phyloP scores from a whole-genome alignment of 2,113 vertebrate genomes.

The Boleophthalmus pectinirostris region DNA sequence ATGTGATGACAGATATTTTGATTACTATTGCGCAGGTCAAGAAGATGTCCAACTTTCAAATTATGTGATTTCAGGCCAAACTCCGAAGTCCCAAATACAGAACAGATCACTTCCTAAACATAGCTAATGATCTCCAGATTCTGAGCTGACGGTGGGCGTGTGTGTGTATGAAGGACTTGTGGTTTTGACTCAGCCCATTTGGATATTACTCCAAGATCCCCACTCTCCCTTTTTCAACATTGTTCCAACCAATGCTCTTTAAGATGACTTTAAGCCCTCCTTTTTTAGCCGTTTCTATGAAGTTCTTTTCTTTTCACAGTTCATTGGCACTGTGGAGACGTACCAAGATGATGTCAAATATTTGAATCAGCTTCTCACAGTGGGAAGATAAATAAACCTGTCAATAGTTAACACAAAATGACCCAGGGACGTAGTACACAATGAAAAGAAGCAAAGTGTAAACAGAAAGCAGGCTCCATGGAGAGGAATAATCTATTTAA shows the following conservation, averaged over 20 bases:
- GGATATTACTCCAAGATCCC: slow-evolving; percentile 38
- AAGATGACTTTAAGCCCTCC: slow-evolving; percentile 27
- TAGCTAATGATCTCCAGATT: slow-evolving; percentile 59
- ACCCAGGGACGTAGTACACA: slow-evolving; percentile 20
- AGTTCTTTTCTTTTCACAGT: slow-evolving; percentile 24
- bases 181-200: slow-evolving; percentile 32
- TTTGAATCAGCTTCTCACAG: slow-evolving; percentile 58
- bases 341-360: slow-evolving; percentile 61
- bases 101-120: slow-evolving; percentile 61
- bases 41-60: slow-evolving; percentile 8
- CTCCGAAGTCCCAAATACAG: slow-evolving; percentile 40
- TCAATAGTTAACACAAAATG: slow-evolving; percentile 68
- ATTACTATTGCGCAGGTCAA: slow-evolving; percentile 14
- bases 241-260: slow-evolving; percentile 52
- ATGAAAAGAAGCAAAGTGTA: slow-evolving; percentile 11
- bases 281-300: slow-evolving; percentile 12
- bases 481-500: slow-evolving; percentile 9
- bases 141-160: slow-evolving; percentile 17
- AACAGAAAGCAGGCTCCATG: slow-evolving; percentile 12
- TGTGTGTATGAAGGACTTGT: slow-evolving; percentile 21
- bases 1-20: not conserved
- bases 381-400: slow-evolving; percentile 58
- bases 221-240: slow-evolving; percentile 6
- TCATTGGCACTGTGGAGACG: slow-evolving; percentile 14
- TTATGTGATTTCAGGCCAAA: slow-evolving; percentile 55